These are phyloP conservation scores for Cheilosia vernalis DNA, from an alignment of 2,888 invertebrate species.

Conservation along the genomic window DNA sequence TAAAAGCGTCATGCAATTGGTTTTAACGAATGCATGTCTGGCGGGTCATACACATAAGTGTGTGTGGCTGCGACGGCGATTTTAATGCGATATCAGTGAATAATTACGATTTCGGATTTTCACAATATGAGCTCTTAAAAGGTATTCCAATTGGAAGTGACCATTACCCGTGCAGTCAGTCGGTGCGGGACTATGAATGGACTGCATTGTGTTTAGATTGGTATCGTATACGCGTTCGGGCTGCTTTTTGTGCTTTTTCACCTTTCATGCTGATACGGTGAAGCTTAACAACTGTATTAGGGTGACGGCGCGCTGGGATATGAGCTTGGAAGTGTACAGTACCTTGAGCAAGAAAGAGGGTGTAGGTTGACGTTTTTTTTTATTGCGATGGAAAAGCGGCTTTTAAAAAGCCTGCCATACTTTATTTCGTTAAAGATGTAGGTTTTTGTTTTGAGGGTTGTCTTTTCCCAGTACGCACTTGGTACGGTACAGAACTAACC, in stretches of 20 bases:
- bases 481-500: no score
- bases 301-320: slow-evolving; percentile 42
- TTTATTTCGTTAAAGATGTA: no score
- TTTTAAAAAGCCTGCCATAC: no score
- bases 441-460: no score
- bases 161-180: background rate
- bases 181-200: background rate
- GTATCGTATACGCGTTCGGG: slow-evolving; percentile 15
- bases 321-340: background rate
- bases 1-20: slow-evolving; percentile 53
- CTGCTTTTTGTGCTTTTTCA: slow-evolving; percentile 39
- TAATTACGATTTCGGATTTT: slow-evolving; percentile 50
- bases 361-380: no score
- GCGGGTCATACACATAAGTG: background rate
- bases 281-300: slow-evolving; percentile 41
- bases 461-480: no score
- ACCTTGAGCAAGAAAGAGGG: background rate
- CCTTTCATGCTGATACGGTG: slow-evolving; percentile 11
- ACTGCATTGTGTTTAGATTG: slow-evolving; percentile 46
- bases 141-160: background rate
- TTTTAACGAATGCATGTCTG: slow-evolving; percentile 20
- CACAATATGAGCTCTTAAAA: slow-evolving; percentile 2
- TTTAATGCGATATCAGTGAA: slow-evolving; percentile 52
- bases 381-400: no score
- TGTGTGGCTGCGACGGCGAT: slow-evolving; percentile 1